Evolutionary conservation across 2,113 vertebrate genomes (phyloP).

Genomic region (Chlorodrepanis virens): DNA sequence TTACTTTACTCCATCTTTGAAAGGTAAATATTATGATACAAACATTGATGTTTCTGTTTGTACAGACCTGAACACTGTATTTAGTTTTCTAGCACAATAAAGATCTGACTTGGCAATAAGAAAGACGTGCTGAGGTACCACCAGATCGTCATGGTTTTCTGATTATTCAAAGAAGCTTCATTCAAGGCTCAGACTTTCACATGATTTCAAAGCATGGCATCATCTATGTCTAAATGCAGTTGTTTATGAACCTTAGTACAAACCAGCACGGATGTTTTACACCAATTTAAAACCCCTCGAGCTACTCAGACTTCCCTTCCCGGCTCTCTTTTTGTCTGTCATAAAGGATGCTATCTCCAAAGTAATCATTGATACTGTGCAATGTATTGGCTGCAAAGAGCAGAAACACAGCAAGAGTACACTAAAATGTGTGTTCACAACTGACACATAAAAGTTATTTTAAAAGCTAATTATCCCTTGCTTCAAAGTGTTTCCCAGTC

Average conservation of each 20-base stretch:
- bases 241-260: not conserved
- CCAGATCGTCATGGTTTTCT: not conserved
- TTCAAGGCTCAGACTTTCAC: not conserved
- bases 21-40: not conserved
- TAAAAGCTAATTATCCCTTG: not conserved
- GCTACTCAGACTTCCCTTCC: not conserved
- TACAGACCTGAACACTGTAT: not conserved
- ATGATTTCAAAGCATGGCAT: not conserved
- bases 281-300: not conserved
- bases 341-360: not conserved
- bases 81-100: not conserved
- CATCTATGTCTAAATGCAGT: not conserved
- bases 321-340: not conserved
- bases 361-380: not conserved
- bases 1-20: not conserved
- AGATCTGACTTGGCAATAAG: not conserved
- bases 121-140: not conserved
- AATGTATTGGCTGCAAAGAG: not conserved
- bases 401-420: not conserved
- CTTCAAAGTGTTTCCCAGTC: not conserved
- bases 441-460: not conserved
- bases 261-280: not conserved
- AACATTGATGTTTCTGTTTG: not conserved
- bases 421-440: not conserved
- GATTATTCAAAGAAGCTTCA: not conserved